Evolutionary conservation across 2,113 vertebrate species (phyloP).

Genomic region (Myanophis thanlyinensis): DNA sequence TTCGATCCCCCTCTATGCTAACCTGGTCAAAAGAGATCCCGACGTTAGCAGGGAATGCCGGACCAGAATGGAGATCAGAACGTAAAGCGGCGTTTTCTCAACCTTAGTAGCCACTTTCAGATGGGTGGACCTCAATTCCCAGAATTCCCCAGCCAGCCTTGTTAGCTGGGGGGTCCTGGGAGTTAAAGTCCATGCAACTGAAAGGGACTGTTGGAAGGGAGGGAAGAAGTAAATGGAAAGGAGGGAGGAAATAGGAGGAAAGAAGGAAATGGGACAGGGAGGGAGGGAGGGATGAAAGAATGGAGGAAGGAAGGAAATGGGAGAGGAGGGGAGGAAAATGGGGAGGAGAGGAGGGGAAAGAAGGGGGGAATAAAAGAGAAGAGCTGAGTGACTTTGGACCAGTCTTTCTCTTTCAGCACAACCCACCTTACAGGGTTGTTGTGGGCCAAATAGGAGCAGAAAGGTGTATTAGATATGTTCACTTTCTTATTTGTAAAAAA

Average conservation of each 20-base stretch:
- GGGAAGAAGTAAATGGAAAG: no score
- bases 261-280: no score
- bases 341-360: no score
- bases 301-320: no score
- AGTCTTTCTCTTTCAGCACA: not conserved
- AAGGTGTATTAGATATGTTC: no score
- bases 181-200: not conserved
- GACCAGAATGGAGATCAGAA: not conserved
- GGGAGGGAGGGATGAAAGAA: no score
- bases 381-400: not conserved
- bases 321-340: no score
- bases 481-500: not conserved
- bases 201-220: no score
- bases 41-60: not conserved
- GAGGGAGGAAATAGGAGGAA: no score
- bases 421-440: not conserved
- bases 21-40: not conserved
- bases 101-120: not conserved
- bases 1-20: not conserved
- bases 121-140: not conserved
- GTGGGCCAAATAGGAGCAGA: not conserved
- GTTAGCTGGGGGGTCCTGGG: not conserved
- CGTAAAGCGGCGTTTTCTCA: not conserved
- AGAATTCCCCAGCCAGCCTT: not conserved
- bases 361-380: rapidly evolving